Evolutionary conservation across 2,797 vertebrate species (phyloP), one percentile per base, ranked within the genome.

Genomic region (Muscicapa comitata): DNA sequence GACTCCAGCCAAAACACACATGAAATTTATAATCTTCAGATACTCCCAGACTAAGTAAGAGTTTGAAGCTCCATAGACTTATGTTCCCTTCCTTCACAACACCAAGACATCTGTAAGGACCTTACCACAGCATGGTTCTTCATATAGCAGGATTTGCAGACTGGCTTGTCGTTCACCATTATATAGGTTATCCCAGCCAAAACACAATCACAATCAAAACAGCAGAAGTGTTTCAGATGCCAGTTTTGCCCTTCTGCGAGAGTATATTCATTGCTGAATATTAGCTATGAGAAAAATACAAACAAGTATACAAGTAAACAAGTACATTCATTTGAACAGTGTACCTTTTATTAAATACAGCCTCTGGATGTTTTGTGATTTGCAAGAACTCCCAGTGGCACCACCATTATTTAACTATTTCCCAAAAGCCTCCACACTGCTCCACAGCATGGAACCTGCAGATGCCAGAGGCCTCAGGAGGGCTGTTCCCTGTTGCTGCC

Each of bases 181-280:
- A 99, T 98, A 2, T 99, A 99, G 26, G 99, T 99, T 88, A 99
- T 98, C 53, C 99, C 99, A 17, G 99, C 99, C 57, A 99, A 98
- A 86, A 99, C 97, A n/a, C 98, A 98, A 94, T 99, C 99, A 40
- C 99, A 99, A 37, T 99, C 99, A 74, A 99, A 99, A 65, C 99
- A 99, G 98, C 99, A 99, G 97, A 99, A 99, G 95, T 99, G 99
- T 91, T 99, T 99, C 98, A 99, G 98, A 79, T 99, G 99, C 99
- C 99, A 99, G 90, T 98, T 99, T 70, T 99, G 99, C 48, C 98
- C 98, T 95, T 99, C 99, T 0, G 99, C 99, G 85, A 99, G 99
- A 35, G 99, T 99, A 92, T 99, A 99, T 97, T 99, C 99, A 17
- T 99, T 99, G 97, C 98, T 98, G 98, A 99, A 99, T 98, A 99